Base-by-base conservation (phyloP, 2,113 vertebrate species). In the Archocentrus centrarchus region DNA sequence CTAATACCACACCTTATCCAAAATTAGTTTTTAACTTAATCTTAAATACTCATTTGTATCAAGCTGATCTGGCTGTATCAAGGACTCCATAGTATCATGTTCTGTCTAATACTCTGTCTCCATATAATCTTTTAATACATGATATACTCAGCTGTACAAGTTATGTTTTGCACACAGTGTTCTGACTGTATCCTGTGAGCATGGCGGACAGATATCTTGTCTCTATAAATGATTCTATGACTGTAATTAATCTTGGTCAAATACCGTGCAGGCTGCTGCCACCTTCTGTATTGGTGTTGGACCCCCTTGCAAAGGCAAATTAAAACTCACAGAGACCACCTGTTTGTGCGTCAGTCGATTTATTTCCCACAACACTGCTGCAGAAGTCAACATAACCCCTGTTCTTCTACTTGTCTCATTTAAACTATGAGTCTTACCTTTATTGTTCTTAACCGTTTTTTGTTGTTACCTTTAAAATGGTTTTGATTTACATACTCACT, bases 151-250 rank as follows among this genome's bases (percentile, higher is more conserved):
- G 35, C 35, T 35, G 35, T 35, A 27, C 39, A 8, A 44, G 41
- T 44, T 44, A 27, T 6, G 22, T 47, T 68, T 68, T 68, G 63
- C 63, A 68, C 63, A 68, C 39, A 68, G 44, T 68, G 63, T 68
- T 47, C 22, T 68, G 22, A 27, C 39, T 3, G 0, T 68, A 68
- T 47, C 27, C 22, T 68, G 39, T 68, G 63, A 68, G 39, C 39
- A 47, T 68, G 63, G 63, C 39, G 44, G 39, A 68, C 39, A 47
- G 14, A 68, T 66, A 44, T 24, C 63, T 44, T 44, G 63, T 66
- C 39, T 66, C 63, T 44, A 15, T 41, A 11, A 41, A 41, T 41
- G 39, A 41, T 11, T 41, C 39, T 11, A 13, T 41, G 41, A 10
- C 11, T 41, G 41, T 41, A 11, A 41, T 41, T 41, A 8, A 3